Evolutionary conservation across 1,140 invertebrate species (phyloP).

Genomic region (Sitophilus oryzae): DNA sequence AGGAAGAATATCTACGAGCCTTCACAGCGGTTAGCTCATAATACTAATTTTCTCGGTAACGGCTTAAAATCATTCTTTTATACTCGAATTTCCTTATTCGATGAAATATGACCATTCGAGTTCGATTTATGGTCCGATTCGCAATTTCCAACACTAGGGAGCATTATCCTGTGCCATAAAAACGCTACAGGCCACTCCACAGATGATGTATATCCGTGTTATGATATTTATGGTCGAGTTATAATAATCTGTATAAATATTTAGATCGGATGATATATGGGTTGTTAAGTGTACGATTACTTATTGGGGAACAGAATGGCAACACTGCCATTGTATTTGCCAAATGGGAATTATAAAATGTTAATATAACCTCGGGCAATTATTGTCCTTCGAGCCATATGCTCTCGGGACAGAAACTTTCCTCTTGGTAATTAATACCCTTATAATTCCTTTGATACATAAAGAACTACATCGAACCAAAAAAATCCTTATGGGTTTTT

Average conservation of each 20-base stretch:
- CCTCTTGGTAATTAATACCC: too few species aligned
- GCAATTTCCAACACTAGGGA: background rate
- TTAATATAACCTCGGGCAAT: too few species aligned
- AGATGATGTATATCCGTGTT: background rate
- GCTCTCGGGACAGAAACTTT: too few species aligned
- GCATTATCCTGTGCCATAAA: background rate
- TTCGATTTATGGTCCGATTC: background rate
- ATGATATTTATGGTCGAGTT: background rate
- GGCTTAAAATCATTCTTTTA: background rate
- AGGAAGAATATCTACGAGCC: background rate
- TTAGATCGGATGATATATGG: background rate
- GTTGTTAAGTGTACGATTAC: background rate
- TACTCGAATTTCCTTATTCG: background rate
- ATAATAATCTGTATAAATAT: background rate
- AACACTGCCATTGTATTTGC: too few species aligned
- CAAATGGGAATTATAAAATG: too few species aligned
- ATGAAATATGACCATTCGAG: background rate
- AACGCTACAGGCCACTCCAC: background rate
- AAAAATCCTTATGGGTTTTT: too few species aligned
- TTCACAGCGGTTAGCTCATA: background rate
- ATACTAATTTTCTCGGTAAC: background rate
- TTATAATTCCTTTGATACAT: too few species aligned
- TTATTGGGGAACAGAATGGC: background rate
- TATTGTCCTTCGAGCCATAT: too few species aligned
- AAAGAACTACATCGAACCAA: too few species aligned